Evolutionary conservation across 2,888 invertebrate species (phyloP), one percentile per base, ranked within the genome.

Genomic region (Parnassius glacialis): DNA sequence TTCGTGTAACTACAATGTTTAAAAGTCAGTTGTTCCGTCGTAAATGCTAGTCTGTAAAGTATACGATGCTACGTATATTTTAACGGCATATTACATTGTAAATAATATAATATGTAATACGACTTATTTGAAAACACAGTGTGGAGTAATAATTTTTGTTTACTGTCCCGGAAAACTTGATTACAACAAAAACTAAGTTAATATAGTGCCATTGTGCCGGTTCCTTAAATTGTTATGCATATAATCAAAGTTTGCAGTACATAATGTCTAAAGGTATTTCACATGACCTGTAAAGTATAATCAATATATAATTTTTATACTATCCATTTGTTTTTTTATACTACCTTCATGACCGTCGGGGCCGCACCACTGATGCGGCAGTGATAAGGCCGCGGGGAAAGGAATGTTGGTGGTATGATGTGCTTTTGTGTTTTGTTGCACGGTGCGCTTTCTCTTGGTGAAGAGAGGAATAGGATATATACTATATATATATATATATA

Each of bases 281-380:
- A 45, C 81, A 73, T 74, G 75, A 71, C 74, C 70, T 76, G 75
- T 79, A 81, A 83, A 83, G 76, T 82, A 81, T 76, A 78, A 74
- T 75, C 80, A 83, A 84, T 80, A 81, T 80, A 83, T 81, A 80
- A 83, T 87, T 87, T 61, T 86, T 85, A 78, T 83, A 86, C 78
- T 76, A 80, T 52, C 57, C 62, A 67, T 50, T 64, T 20, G 42
- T 55, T 47, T 61, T 71, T 70, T 74, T 67, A 64, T 60, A 66
- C 65, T 60, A 16, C 13, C 10, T 16, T 13, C n/a, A 34, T 5
- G 34, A 34, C 34, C 7, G 34, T 5, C 34, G 5, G 34, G 0
- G 34, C 5, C 1, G 7, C 34, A 34, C 7, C 34, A 34, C 34
- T 5, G 34, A 34, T 34, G 34, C 34, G 34, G 34, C 34, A 34